Evolutionary conservation across 2,888 invertebrate species (phyloP).

Genomic region (Aphrophora alni): DNA sequence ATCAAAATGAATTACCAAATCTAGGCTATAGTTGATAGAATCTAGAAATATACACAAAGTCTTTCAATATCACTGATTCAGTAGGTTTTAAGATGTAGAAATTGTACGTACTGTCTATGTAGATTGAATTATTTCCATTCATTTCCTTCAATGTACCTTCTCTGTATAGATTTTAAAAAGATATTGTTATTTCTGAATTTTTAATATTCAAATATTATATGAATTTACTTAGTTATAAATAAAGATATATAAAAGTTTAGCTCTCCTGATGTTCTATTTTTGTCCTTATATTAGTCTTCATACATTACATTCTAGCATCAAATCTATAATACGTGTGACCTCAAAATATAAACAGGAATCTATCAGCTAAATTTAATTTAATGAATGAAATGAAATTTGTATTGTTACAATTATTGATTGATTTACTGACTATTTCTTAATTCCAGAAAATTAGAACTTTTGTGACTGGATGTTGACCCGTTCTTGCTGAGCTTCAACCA

Average conservation of each 20-base stretch:
- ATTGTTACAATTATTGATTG: too few relatives aligned
- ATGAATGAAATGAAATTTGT: too few relatives aligned
- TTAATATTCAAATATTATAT: background rate
- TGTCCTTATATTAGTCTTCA: background rate
- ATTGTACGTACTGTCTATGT: background rate
- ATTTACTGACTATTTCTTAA: too few relatives aligned
- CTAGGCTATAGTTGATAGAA: background rate
- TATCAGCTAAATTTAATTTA: too few relatives aligned
- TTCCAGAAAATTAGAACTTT: too few relatives aligned
- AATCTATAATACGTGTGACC: too few relatives aligned
- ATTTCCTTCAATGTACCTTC: background rate
- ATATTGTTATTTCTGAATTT: conserved; percentile 2
- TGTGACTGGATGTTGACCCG: too few relatives aligned
- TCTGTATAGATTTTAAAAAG: background rate
- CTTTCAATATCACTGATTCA: conserved; percentile 33
- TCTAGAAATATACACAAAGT: conserved; percentile 31
- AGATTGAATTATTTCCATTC: background rate
- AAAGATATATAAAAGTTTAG: background rate
- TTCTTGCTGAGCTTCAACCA: too few relatives aligned
- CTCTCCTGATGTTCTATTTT: background rate
- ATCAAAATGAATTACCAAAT: background rate
- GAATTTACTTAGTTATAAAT: background rate
- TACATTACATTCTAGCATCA: too few relatives aligned
- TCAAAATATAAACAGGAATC: too few relatives aligned
- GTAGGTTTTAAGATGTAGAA: background rate